Evolutionary conservation across 2,113 vertebrate species (phyloP).

Genomic region (Gorsachius goisagi): DNA sequence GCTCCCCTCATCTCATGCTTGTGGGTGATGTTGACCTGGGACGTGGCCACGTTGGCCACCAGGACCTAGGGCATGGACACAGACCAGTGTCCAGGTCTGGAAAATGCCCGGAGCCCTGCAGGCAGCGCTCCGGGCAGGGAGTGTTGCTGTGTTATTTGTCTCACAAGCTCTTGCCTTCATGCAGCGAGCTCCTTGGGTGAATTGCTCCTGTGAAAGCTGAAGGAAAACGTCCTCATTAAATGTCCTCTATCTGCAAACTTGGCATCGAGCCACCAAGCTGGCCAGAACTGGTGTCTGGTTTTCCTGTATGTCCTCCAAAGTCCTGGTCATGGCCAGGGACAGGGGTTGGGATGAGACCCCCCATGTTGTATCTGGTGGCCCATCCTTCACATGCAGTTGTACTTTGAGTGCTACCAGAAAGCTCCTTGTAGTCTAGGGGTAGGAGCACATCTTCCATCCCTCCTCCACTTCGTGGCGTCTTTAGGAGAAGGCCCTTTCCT

Average conservation of each 20-base stretch:
- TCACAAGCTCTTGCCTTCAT: neutral
- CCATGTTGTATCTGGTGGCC: accelerated
- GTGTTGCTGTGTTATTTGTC: neutral
- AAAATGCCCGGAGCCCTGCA: neutral
- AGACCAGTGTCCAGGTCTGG: neutral
- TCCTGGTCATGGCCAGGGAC: neutral
- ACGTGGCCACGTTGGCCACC: neutral
- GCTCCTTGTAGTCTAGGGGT: neutral
- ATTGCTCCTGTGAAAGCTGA: neutral
- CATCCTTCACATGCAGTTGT: neutral
- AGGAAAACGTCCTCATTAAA: neutral
- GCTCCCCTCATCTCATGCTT: neutral
- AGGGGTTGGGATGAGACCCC: neutral
- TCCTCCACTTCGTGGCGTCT: neutral
- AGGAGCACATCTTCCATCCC: neutral
- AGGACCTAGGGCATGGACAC: neutral
- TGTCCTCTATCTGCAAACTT: neutral
- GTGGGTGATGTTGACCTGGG: neutral
- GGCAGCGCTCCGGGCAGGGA: neutral
- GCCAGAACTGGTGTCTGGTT: neutral
- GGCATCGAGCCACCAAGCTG: neutral
- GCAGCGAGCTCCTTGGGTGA: neutral
- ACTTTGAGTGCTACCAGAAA: neutral
- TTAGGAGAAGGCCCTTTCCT: neutral
- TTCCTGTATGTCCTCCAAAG: neutral